Base-by-base conservation (phyloP, 1,140 invertebrate species). In the Aporrectodea caliginosa region DNA sequence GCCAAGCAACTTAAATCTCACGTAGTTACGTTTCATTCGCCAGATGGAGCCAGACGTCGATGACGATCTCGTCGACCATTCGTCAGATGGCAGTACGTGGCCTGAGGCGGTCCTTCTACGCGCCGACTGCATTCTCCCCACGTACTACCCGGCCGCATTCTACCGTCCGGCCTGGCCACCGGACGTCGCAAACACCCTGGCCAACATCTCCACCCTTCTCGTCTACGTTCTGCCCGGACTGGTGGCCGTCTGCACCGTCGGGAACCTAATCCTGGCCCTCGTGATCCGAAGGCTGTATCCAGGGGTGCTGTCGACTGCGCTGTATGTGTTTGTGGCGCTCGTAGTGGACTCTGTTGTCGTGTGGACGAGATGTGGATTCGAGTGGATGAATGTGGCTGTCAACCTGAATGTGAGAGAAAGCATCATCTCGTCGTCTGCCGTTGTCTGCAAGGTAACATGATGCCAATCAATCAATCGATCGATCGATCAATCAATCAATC, bases 271-370 rank as follows among this genome's bases (percentile, higher is more conserved):
- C 2, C 83, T 84, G 16, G 80, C 84, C 16, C 31, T 83, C 74
- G 75, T 84, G 14, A 78, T 88, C 79, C 78, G 83, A 14, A 79
- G 84, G 31, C 83, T 86, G 70, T 84, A 83, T 35, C 78, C 82
- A n/a, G 80, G 83, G 12, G 84, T 85, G 1, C 86, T 85, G 84
- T 88, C 87, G 1, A 87, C 84, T 2, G 87, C 86, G 81, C 81
- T 87, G n/a, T 88, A 88, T 79, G 83, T 88, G 73, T 73, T 84
- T 0, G 80, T 87, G 22, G 74, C 85, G 1, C 80, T 83, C 29
- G 70, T 84, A 1, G 80, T 86, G 30, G 87, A 87, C 70, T 77
- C 85, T 30, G 73, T 85, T 22, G 82, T 84, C 31, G 83, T 88
- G 1, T 85, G 84, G 70, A 82, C 86, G n/a, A 80, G 84, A 34